These are phyloP conservation scores for Danaus chrysippus DNA, from an alignment of 2,888 invertebrate genomes.

Conservation along the genomic window DNA sequence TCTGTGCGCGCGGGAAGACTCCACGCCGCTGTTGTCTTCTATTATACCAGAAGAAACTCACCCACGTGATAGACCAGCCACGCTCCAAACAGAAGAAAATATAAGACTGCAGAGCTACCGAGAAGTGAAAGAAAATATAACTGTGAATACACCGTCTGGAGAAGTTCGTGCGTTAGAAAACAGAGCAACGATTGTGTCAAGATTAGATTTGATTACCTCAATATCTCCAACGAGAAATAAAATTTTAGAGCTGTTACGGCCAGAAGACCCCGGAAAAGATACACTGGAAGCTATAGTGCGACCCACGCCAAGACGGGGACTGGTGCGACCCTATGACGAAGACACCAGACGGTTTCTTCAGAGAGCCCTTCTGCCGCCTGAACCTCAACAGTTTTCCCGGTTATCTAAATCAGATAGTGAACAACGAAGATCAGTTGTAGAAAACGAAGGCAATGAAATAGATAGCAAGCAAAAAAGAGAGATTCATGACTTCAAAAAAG, in stretches of 20 bases:
- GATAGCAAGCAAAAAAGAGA: slow-evolving; percentile 24
- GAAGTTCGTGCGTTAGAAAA: slow-evolving; percentile 58
- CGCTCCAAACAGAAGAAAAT: slow-evolving; percentile 61
- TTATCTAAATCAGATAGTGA: slow-evolving; percentile 45
- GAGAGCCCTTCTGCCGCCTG: slow-evolving; percentile 58
- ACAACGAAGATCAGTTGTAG: slow-evolving; percentile 26
- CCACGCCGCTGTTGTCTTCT: slow-evolving; percentile 34
- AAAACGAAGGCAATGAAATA: slow-evolving; percentile 15
- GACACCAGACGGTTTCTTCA: slow-evolving; percentile 67
- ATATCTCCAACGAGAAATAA: slow-evolving; percentile 61
- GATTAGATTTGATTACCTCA: slow-evolving; percentile 55
- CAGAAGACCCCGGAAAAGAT: slow-evolving; percentile 63
- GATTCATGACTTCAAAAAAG: slow-evolving; percentile 35
- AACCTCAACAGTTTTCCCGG: slow-evolving; percentile 41
- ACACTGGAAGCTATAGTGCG: slow-evolving; percentile 67
- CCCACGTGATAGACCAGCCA: slow-evolving; percentile 48
- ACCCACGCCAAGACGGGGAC: slow-evolving; percentile 61
- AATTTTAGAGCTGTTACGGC: slow-evolving; percentile 64
- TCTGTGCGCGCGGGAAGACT: slow-evolving; percentile 37
- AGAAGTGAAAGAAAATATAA: slow-evolving; percentile 55
- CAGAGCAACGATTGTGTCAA: slow-evolving; percentile 61
- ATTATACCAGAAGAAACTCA: slow-evolving; percentile 59
- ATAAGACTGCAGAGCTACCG: slow-evolving; percentile 63
- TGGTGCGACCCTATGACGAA: slow-evolving; percentile 61
- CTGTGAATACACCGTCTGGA: slow-evolving; percentile 62